Evolutionary conservation across 2,888 invertebrate genomes (phyloP).

Genomic region (Altica lythri): DNA sequence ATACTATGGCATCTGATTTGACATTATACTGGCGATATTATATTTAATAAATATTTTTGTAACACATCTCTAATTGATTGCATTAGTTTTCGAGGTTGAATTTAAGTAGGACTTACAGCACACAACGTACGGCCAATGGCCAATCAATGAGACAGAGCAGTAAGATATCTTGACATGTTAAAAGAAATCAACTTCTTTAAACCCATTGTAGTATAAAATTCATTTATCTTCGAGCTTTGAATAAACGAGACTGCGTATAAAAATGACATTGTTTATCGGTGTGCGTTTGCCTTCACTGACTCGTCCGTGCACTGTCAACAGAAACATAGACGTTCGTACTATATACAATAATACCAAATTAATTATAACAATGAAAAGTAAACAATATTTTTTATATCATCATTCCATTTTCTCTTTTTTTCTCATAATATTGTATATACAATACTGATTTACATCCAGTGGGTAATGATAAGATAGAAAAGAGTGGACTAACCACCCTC

Average conservation of each 20-base stretch:
- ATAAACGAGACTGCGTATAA: constrained; percentile 44
- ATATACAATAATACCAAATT: too few relatives aligned
- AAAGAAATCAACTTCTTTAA: constrained; percentile 38
- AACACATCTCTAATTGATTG: constrained; percentile 16
- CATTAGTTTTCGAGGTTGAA: constrained; percentile 19
- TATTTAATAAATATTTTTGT: neutral
- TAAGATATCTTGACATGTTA: constrained; percentile 32
- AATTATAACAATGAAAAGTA: too few relatives aligned
- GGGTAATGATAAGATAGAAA: too few relatives aligned
- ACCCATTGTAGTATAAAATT: constrained; percentile 44
- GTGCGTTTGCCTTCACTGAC: constrained; percentile 28
- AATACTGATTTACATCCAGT: too few relatives aligned
- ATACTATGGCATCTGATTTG: too few relatives aligned
- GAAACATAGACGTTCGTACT: constrained; percentile 14
- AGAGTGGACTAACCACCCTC: too few relatives aligned
- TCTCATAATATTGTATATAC: too few relatives aligned
- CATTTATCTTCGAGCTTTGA: constrained; percentile 45
- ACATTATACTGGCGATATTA: neutral
- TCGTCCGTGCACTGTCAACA: constrained; percentile 24
- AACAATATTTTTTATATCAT: too few relatives aligned
- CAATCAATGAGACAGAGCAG: constrained; percentile 28
- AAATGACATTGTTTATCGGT: constrained; percentile 42
- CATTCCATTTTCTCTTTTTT: too few relatives aligned
- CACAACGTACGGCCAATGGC: constrained; percentile 12
- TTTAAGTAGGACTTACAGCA: constrained; percentile 16